Conservation (phyloP, 2,888 invertebrate genomes). For the Rosalia funebris region DNA sequence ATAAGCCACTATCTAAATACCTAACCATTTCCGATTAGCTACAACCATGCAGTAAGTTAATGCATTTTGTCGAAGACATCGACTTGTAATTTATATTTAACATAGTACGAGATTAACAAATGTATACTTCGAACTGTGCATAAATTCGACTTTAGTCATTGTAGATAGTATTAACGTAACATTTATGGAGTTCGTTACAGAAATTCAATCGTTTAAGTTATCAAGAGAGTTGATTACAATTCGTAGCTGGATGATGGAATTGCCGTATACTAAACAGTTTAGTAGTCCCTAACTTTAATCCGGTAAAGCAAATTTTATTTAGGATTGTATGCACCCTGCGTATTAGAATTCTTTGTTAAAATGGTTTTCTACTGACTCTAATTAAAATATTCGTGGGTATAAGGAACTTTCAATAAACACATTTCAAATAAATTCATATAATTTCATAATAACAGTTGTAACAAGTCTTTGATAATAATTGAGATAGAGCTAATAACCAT, state of each 20-base stretch:
- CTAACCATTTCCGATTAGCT: constrained; percentile 32
- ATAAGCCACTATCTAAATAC: constrained; percentile 35
- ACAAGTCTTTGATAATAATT: too few species aligned
- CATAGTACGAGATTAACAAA: constrained; percentile 15
- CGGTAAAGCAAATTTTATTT: neutral
- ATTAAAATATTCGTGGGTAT: too few species aligned
- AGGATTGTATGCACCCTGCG: too few species aligned
- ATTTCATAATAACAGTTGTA: too few species aligned
- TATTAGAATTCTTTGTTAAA: too few species aligned
- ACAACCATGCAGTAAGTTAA: constrained; percentile 27
- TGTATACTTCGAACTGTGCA: neutral
- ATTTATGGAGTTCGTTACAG: neutral
- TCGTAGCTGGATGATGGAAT: neutral
- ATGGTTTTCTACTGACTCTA: too few species aligned
- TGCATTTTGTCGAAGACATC: constrained; percentile 7
- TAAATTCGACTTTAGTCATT: neutral
- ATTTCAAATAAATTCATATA: too few species aligned
- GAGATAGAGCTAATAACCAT: too few species aligned
- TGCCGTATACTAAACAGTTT: neutral
- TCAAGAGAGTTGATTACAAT: neutral
- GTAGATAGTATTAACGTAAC: neutral
- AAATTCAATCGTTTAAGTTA: neutral
- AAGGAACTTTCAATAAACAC: too few species aligned
- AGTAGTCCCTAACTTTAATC: neutral
- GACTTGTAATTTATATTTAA: constrained; percentile 23